These are phyloP conservation scores for Jaculus jaculus DNA, from an alignment of 2,113 vertebrate genomes.

Conservation along the genomic window DNA sequence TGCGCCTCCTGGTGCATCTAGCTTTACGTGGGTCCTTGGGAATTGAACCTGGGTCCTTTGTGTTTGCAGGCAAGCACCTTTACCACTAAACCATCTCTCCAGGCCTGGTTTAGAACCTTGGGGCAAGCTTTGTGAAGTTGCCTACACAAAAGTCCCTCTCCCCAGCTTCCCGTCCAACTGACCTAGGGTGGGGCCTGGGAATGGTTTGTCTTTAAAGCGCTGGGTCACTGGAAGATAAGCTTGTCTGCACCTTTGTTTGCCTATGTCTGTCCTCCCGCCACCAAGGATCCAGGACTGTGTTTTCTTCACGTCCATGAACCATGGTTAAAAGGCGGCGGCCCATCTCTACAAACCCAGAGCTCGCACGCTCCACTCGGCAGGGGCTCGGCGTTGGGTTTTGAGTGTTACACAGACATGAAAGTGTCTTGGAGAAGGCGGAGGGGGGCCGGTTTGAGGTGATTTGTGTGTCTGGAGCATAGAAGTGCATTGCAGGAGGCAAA, in stretches of 20 bases:
- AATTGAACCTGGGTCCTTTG: no score
- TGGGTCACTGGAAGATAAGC: background rate
- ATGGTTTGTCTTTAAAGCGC: background rate
- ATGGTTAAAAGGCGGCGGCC: background rate
- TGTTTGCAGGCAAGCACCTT: no score
- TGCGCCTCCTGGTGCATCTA: no score
- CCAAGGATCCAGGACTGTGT: background rate
- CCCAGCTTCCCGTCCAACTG: background rate
- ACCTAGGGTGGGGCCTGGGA: background rate
- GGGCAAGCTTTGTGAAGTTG: background rate
- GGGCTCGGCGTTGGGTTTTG: background rate
- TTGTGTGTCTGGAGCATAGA: background rate
- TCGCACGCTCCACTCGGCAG: background rate
- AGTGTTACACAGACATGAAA: background rate
- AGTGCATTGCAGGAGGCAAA: background rate
- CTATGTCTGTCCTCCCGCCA: background rate
- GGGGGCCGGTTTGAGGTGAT: background rate
- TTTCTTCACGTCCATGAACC: background rate
- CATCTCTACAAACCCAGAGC: background rate
- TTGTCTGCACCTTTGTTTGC: background rate
- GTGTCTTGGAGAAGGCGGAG: background rate
- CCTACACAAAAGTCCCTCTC: background rate
- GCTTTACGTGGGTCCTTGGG: no score
- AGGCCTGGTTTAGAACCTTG: background rate
- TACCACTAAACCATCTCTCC: no score